Conservation (phyloP, 1,140 invertebrate species). For the Cotesia glomerata region DNA sequence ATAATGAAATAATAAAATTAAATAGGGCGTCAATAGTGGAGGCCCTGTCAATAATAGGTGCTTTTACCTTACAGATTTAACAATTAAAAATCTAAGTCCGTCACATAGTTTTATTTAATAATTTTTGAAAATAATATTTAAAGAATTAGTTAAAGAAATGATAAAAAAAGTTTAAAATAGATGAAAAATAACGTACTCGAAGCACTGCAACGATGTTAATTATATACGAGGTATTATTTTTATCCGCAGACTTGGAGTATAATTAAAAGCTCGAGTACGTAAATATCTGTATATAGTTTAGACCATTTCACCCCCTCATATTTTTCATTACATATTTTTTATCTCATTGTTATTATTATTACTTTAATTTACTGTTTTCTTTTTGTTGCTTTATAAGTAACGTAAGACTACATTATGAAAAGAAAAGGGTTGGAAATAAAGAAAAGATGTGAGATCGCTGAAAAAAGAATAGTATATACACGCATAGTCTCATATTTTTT, state of each 20-base stretch:
- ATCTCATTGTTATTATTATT: too few relatives aligned
- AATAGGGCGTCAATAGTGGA: too few relatives aligned
- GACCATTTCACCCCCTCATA: constrained; percentile 16
- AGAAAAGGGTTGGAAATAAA: constrained; percentile 15
- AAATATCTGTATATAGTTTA: constrained; percentile 58
- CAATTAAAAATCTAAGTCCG: too few relatives aligned
- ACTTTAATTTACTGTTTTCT: background rate
- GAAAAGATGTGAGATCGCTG: constrained; percentile 54
- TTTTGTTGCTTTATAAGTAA: background rate
- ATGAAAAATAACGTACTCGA: background rate
- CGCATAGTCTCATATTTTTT: constrained; percentile 56
- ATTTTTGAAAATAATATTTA: too few relatives aligned
- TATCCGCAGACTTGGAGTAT: constrained; percentile 41
- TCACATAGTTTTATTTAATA: too few relatives aligned
- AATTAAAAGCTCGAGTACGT: constrained; percentile 65
- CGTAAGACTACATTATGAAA: constrained; percentile 8
- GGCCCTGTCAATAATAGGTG: too few relatives aligned
- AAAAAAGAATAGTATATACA: constrained; percentile 41
- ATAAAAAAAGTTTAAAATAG: too few relatives aligned
- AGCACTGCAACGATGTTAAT: constrained; percentile 35
- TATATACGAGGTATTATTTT: constrained; percentile 39
- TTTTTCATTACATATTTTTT: background rate
- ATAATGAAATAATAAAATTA: too few relatives aligned
- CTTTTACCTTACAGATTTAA: too few relatives aligned
- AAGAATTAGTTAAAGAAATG: too few relatives aligned